Base-by-base conservation (phyloP, 2,797 vertebrate species). In the Alcedo atthis region DNA sequence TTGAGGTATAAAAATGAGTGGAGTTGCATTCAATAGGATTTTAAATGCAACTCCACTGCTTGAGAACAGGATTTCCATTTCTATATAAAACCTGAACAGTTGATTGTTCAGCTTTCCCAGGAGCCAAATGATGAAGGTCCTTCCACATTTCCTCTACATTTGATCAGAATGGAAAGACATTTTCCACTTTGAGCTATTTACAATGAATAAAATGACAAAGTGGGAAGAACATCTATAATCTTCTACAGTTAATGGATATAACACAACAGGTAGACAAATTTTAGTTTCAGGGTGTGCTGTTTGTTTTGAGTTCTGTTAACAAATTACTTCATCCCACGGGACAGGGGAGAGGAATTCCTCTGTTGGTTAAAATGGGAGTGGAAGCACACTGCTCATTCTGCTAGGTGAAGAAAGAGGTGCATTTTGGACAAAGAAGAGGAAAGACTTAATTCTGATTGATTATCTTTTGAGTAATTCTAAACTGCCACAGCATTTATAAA, bases 391-490 rank as follows among this genome's bases (percentile, higher is more conserved):
- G 42, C 78, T 84, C 61, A 40, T 46, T 15, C 63, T 84, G 32
- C 42, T 17, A 16, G 19, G 33, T 61, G 77, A 90, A 74, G 64
- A 88, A 69, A 37, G 46, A 80, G 66, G 43, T 57, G 73, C 17
- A 11, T 37, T 87, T 83, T 51, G 42, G 48, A 71, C 40, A 68
- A 57, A 53, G 61, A 32, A 66, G 45, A 93, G 45, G 59, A 83
- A 94, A 94, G 51, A 45, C 51, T 67, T 74, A 58, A 92, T 82
- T 89, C 68, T 87, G 81, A 89, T 55, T 63, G 54, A 89, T 93
- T 68, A 81, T 64, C 82, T 90, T 90, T 66, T 16, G 48, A 92
- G 76, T 70, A 76, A 92, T 73, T 93, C 84, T 58, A 86, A 94
- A 75, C 74, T 89, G 48, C 20, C 68, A 15, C 42, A 46, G 14